These are phyloP conservation scores for Agonopterix subpropinquella DNA, from an alignment of 2,888 invertebrate genomes.

Conservation along the genomic window DNA sequence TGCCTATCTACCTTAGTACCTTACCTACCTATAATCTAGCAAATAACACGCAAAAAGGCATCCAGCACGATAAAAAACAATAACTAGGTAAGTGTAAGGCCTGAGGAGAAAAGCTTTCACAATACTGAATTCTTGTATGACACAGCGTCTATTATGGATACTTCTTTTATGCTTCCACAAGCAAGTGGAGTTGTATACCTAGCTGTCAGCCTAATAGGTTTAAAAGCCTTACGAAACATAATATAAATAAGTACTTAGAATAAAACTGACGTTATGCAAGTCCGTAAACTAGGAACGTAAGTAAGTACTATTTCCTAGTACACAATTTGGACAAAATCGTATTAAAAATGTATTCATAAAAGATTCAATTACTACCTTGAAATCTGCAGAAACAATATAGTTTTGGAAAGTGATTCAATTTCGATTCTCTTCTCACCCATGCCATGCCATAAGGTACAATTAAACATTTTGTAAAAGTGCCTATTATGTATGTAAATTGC, in stretches of 20 bases:
- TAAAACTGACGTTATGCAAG: neutral
- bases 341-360: no score
- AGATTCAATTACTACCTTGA: neutral
- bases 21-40: no score
- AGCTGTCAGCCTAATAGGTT: neutral
- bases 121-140: neutral
- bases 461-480: constrained; percentile 10
- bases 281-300: neutral
- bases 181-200: no score
- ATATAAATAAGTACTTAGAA: neutral
- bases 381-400: constrained; percentile 1
- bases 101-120: neutral
- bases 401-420: constrained; percentile 20
- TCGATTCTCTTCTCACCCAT: constrained; percentile 25
- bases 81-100: neutral
- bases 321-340: no score
- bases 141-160: neutral
- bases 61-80: no score
- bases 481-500: neutral
- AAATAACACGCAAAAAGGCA: no score
- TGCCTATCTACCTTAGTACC: no score
- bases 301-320: no score
- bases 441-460: constrained; percentile 14
- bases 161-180: neutral
- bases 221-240: neutral